These are phyloP conservation scores for Hypanus sabinus DNA, from an alignment of 2,113 vertebrate species.

Conservation along the genomic window DNA sequence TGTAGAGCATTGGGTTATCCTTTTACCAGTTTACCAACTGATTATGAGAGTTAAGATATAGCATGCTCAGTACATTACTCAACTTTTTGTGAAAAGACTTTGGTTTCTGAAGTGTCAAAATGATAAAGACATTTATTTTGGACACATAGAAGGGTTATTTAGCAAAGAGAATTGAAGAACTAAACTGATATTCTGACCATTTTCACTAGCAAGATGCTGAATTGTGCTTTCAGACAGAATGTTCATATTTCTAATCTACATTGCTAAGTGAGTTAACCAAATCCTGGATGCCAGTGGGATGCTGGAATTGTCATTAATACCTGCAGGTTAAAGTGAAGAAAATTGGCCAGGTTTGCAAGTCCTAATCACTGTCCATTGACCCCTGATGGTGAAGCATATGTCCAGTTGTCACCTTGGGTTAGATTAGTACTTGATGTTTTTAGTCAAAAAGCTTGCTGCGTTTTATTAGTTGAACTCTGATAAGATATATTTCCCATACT, in stretches of 20 bases:
- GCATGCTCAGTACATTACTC: not conserved
- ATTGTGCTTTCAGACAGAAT: not conserved
- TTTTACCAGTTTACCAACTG: no score
- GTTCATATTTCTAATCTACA: not conserved
- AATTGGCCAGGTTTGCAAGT: not conserved
- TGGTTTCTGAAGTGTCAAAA: not conserved
- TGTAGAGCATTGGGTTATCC: no score
- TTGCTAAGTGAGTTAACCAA: not conserved
- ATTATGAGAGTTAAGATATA: no score
- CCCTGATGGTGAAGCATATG: not conserved
- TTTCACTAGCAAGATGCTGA: not conserved
- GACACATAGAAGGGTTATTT: not conserved
- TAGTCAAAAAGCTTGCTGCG: not conserved
- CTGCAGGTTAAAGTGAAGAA: not conserved
- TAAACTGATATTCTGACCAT: not conserved
- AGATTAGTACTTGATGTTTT: not conserved
- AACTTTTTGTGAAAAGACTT: not conserved
- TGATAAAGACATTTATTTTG: not conserved
- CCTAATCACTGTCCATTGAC: not conserved
- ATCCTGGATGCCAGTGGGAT: not conserved
- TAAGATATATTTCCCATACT: not conserved
- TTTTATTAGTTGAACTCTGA: not conserved
- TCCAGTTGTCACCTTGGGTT: not conserved
- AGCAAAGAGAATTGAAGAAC: not conserved
- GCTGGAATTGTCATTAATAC: not conserved